phyloP scores from a whole-genome alignment of 2,113 vertebrate genomes.

The Seriola quinqueradiata region DNA sequence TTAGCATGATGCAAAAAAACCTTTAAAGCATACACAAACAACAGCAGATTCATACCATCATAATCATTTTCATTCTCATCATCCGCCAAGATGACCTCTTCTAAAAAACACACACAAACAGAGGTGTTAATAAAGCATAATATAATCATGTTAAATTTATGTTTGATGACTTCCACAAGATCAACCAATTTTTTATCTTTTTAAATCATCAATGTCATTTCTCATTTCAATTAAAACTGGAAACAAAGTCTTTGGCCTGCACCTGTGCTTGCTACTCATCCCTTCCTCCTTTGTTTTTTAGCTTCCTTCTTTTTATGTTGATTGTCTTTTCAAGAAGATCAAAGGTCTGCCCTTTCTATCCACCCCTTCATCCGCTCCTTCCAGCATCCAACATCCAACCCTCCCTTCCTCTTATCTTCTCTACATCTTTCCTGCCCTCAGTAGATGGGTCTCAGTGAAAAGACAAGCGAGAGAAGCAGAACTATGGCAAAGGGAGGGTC shows the following conservation, averaged over 20 bases:
- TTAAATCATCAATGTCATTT: conserved; percentile 15
- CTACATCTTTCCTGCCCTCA: conserved; percentile 33
- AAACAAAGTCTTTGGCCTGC: conserved; percentile 26
- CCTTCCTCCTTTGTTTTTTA: conserved; percentile 33
- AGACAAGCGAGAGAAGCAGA: conserved; percentile 17
- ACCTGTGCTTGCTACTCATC: conserved; percentile 44
- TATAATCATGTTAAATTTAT: not conserved
- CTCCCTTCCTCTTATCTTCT: conserved; percentile 47
- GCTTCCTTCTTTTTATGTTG: conserved; percentile 60
- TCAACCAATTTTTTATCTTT: not conserved
- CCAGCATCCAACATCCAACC: conserved; percentile 36
- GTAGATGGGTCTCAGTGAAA: conserved; percentile 15
- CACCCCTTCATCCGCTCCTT: conserved; percentile 43
- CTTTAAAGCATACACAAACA: not conserved
- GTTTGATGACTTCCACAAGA: not conserved
- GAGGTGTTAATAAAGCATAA: conserved; percentile 11
- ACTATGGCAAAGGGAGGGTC: not conserved
- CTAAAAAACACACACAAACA: conserved; percentile 76
- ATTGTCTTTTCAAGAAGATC: conserved; percentile 67
- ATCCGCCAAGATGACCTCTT: conserved; percentile 94
- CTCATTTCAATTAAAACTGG: conserved; percentile 26
- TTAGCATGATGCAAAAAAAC: not conserved
- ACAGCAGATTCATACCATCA: conserved; percentile 86
- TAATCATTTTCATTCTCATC: conserved; percentile 92
- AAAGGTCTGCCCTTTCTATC: conserved; percentile 62